Evolutionary conservation across 2,888 invertebrate genomes (phyloP), one percentile per base, ranked within the genome.

Genomic region (Tanaodytes sp.): DNA sequence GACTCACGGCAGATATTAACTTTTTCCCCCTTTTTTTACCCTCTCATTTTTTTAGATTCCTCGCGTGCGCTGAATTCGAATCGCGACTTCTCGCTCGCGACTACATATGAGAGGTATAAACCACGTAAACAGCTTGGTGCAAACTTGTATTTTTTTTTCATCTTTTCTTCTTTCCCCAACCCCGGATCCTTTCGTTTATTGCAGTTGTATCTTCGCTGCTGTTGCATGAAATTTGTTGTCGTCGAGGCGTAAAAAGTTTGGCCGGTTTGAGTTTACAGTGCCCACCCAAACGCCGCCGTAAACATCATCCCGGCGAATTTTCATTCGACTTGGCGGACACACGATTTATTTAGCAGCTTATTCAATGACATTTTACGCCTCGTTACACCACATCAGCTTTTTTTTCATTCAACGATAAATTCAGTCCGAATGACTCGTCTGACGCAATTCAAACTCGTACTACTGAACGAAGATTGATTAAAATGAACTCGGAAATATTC

Each of bases 1-100:
- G 70, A 43, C 66, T 67, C 75, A 75, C 76, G 77, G 78, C 73
- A 78, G 80, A 82, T 83, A 82, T 82, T 82, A 82, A 81, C 79
- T 79, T 80, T 83, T 82, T 81, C n/a, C n/a, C n/a, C n/a, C n/a
- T n/a, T n/a, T n/a, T n/a, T n/a, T n/a, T n/a, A n/a, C n/a, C n/a
- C n/a, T n/a, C n/a, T n/a, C n/a, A n/a, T n/a, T n/a, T n/a, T n/a
- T n/a, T n/a, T 79, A 76, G 75, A 77, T 78, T 78, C 76, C 49
- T 54, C 51, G 72, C 77, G 77, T 77, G 78, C 76, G 73, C 75
- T 69, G 75, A 75, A 78, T 79, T 77, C 76, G 77, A 55, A 51
- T 75, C 57, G 43, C 43, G 54, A 46, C 52, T 54, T 48, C 37
- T 30, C 76, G n/a, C n/a, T n/a, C n/a, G n/a, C n/a, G n/a, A n/a